Evolutionary conservation across 2,797 vertebrate genomes (phyloP), one percentile per base, ranked within the genome.

Genomic region (Melanotaenia trifasciata): DNA sequence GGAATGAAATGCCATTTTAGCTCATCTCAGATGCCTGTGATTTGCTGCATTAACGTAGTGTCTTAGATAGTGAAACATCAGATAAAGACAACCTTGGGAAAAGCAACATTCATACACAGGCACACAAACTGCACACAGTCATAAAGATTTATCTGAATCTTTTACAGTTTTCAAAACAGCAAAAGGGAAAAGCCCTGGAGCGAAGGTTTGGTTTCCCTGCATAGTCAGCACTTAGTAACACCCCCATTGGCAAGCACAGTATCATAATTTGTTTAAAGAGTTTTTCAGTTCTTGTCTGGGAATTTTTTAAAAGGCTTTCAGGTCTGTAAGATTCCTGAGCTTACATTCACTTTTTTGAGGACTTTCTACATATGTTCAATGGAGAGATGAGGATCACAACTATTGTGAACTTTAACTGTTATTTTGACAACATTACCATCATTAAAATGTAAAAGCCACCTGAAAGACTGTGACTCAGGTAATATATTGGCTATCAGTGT

Each of bases 1-100:
- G 74, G 72, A 71, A 62, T 36, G 18, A n/a, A n/a, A 40, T 22
- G 47, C 24, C 61, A 57, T 80, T 82, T 40, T 70, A 72, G 45
- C 72, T 72, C 28, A 72, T 80, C 58, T 76, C 11, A 63, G 58
- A 64, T 22, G 66, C 58, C 28, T 43, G 38, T 51, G 47, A 66
- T 78, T 77, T 72, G 74, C 38, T 57, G 54, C 58, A 61, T 24
- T 74, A 74, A 76, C 58, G 26, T 51, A 54, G 50, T 22, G 43
- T 13, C 53, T 32, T 66, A 51, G 22, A 66, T 63, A 14, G 58
- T 45, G 80, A 54, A 45, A 28, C 45, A n/a, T 50, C 20, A 57
- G 51, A 74, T 18, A 53, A 60, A 38, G 68, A 63, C 35, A 67
- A 60, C 32, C 38, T 16, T 4, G 9, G 7, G 16, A 50, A 14